Evolutionary conservation across 2,888 invertebrate species (phyloP).

Genomic region (Thymelicus sylvestris): DNA sequence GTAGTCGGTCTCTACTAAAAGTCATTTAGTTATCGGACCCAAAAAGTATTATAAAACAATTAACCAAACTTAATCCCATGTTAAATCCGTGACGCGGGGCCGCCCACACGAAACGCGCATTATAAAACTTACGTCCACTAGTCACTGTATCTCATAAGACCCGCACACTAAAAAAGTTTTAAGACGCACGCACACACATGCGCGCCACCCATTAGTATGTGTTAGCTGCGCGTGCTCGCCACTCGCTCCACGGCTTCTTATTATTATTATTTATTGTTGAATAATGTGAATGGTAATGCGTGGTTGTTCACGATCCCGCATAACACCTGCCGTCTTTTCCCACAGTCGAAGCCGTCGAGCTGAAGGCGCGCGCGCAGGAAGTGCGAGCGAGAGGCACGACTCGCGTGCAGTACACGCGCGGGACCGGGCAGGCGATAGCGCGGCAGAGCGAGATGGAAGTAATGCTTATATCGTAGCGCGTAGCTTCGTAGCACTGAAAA

Average conservation of each 20-base stretch:
- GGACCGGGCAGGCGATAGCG: constrained; percentile 51
- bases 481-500: constrained; percentile 58
- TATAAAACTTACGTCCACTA: constrained; percentile 67
- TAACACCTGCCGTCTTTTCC: constrained; percentile 86
- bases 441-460: constrained; percentile 55
- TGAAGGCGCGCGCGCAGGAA: constrained; percentile 76
- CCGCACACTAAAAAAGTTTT: constrained; percentile 50
- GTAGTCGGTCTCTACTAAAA: constrained; percentile 33
- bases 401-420: constrained; percentile 75
- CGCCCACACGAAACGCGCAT: constrained; percentile 74
- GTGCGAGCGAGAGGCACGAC: constrained; percentile 63
- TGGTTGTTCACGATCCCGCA: constrained; percentile 85
- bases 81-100: constrained; percentile 75
- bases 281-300: constrained; percentile 85
- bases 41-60: constrained; percentile 73
- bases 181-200: constrained; percentile 54
- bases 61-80: constrained; percentile 72
- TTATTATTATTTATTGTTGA: constrained; percentile 85
- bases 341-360: constrained; percentile 76
- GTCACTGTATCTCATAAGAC: constrained; percentile 48
- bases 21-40: constrained; percentile 46
- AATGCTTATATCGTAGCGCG: constrained; percentile 58
- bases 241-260: constrained; percentile 83
- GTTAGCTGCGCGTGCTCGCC: constrained; percentile 81
- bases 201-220: constrained; percentile 72